Evolutionary conservation across 2,113 vertebrate genomes (phyloP), one percentile per base, ranked within the genome.

Genomic region (Menidia beryllina): DNA sequence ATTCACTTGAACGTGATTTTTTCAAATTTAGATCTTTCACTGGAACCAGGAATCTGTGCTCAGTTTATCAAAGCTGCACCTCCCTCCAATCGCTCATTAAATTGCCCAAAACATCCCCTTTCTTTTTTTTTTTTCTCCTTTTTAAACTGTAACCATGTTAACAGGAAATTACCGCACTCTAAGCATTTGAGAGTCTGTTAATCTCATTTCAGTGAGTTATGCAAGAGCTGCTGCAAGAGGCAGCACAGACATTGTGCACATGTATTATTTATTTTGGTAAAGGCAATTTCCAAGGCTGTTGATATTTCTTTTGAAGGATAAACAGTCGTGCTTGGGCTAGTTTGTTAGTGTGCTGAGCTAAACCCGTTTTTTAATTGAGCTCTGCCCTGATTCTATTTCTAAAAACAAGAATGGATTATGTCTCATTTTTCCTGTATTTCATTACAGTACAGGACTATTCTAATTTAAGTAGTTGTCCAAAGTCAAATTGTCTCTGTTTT

Each of bases 231-330:
- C 24, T 5, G 39, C 27, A 21, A 63, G 47, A 45, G 13, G 34
- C 19, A 36, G n/a, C 13, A 45, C 47, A 30, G 36, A 43, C 30
- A 76, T 47, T 24, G 8, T 45, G 19, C 53, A 20, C 30, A 47
- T 63, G 19, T 49, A 34, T 23, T 11, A n/a, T 19, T 55, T 36
- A 51, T 69, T n/a, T 10, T 62, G 36, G 7, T 64, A 34, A 56
- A 70, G 19, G 38, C 13, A 38, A 9, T 51, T 55, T 36, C 47
- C 3, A 59, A 68, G 41, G 25, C 30, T 38, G 14, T 60, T 47
- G 20, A 47, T 52, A 21, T 63, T 66, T 69, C 24, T 76, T 63
- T 26, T 34, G 47, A 52, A 30, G 47, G 74, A 66, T 57, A 26
- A 68, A 49, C 11, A 21, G 20, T 43, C 13, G 3, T 57, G 47